Base-by-base conservation (phyloP, 2,888 invertebrate species). In the Geophilus truncorum region DNA sequence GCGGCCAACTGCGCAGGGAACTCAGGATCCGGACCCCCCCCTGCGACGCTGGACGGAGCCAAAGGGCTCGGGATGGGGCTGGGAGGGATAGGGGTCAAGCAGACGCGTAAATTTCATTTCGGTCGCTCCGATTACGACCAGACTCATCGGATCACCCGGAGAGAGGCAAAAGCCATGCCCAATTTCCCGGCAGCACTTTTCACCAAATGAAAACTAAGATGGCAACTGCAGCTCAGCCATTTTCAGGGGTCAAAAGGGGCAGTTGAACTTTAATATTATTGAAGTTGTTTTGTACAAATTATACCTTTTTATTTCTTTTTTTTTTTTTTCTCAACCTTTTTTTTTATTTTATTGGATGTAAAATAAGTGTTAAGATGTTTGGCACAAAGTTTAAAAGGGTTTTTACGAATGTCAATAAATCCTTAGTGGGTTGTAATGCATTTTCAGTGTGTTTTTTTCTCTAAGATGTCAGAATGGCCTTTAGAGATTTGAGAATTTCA, bases 1-100 rank as follows among this genome's bases (percentile, higher is more conserved):
- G 77, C 36, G 77, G 77, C 32, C 77, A 34, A 34, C 51, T 51
- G 51, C 51, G 51, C 51, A 51, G 51, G 51, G 18, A 51, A 51
- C 51, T 51, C 51, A 51, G 51, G 51, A 51, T 51, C 51, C 51
- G 51, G 51, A 51, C 51, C 51, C 18, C 51, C 51, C 51, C 18
- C 18, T n/a, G 18, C 6, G 51, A n/a, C n/a, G 32, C 51, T 51
- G 51, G 51, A 51, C 51, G 51, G 51, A 18, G 51, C 51, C 51
- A 51, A 51, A 51, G 51, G 51, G 51, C 51, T 51, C 18, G 51
- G 51, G 51, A 3, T 51, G 51, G 51, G 7, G 9, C 1, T 18
- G 51, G 51, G 51, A 21, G 51, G 51, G 7, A n/a, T 3, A 51
- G 51, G 51, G 51, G 51, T 51, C 51, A 51, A 51, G 18, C 51